Evolutionary conservation across 2,888 invertebrate genomes (phyloP).

Genomic region (Timema cristinae): DNA sequence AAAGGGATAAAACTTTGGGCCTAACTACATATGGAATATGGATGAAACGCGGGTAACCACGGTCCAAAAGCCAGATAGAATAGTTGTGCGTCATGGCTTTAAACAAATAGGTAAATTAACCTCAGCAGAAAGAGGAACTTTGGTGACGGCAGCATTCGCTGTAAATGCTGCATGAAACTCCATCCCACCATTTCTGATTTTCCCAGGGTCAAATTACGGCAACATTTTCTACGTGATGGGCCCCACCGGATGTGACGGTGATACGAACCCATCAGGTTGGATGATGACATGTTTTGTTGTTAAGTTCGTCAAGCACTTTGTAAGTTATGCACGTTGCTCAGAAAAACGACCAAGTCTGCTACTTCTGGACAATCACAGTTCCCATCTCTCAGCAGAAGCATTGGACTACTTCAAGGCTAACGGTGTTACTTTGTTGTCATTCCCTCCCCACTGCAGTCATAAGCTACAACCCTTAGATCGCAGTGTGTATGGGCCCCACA

Average conservation of each 20-base stretch:
- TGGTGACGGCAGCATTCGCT: too few relatives aligned
- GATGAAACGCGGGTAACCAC: slow-evolving; percentile 24
- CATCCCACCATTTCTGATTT: neutral
- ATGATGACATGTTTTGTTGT: neutral
- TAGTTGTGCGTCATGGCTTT: slow-evolving; percentile 11
- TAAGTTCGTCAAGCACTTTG: neutral
- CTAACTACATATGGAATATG: slow-evolving; percentile 18
- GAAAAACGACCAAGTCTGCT: slow-evolving; percentile 8
- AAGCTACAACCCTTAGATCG: slow-evolving; percentile 16
- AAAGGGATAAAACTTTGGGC: slow-evolving; percentile 12
- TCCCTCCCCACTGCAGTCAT: slow-evolving; percentile 16
- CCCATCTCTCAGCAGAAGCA: slow-evolving; percentile 10
- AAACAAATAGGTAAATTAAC: slow-evolving; percentile 12
- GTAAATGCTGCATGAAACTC: too few relatives aligned
- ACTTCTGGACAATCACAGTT: neutral
- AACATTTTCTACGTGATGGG: neutral
- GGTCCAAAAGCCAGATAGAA: slow-evolving; percentile 15
- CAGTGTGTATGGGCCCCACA: slow-evolving; percentile 9
- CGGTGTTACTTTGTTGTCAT: slow-evolving; percentile 14
- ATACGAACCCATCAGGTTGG: slow-evolving; percentile 16
- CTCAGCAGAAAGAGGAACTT: slow-evolving; percentile 33
- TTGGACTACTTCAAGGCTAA: slow-evolving; percentile 18
- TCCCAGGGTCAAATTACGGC: slow-evolving; percentile 1
- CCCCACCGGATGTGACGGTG: slow-evolving; percentile 2
- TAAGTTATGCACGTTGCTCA: too few relatives aligned